Evolutionary conservation across 35 echinoderm and acorn worm genomes (phyloP), one percentile per base, ranked within the genome.

Genomic region (Anneissia japonica): DNA sequence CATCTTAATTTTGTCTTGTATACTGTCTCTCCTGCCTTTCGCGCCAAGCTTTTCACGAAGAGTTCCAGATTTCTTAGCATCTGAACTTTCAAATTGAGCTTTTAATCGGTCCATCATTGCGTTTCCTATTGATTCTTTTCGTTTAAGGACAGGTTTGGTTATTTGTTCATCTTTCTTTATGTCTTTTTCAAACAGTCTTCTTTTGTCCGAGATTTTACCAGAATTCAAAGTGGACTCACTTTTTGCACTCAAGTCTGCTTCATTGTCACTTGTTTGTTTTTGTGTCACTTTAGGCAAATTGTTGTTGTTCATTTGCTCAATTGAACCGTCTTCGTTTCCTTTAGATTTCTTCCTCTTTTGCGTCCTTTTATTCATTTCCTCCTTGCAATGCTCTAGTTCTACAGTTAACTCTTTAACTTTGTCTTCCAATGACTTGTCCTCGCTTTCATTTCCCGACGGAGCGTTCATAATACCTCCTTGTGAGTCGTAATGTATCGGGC

Each of bases 401-500:
- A 64, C 51, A 1, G 51, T 64, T 2, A 64, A 26, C 26, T 64
- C 51, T 23, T 64, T 64, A 19, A 64, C 51, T 64, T 64, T 64
- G 19, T 64, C 51, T 64, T 64, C 51, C 21, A 64, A 64, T 23
- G 51, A 64, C 26, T 64, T 64, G 19, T 64, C 51, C 11, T 64
- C 51, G 51, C 51, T 64, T 64, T 64, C 51, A 64, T 64, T 64
- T 26, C 26, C 51, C 7, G 51, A 64, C 7, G 5, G 51, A 9
- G 21, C 51, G 26, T 26, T 64, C 19, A 23, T 1, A 64, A 64
- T 23, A 23, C 26, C 21, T 64, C 51, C 51, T 2, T 64, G 51
- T 26, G 51, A 64, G 26, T 64, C 40, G 32, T 80, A 43, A 38
- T 87, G 76, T 72, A 37, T 46, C 23, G 91, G 87, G 32, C 91